phyloP scores from a whole-genome alignment of 2,113 vertebrate species.

The Phrynocephalus versicolor region DNA sequence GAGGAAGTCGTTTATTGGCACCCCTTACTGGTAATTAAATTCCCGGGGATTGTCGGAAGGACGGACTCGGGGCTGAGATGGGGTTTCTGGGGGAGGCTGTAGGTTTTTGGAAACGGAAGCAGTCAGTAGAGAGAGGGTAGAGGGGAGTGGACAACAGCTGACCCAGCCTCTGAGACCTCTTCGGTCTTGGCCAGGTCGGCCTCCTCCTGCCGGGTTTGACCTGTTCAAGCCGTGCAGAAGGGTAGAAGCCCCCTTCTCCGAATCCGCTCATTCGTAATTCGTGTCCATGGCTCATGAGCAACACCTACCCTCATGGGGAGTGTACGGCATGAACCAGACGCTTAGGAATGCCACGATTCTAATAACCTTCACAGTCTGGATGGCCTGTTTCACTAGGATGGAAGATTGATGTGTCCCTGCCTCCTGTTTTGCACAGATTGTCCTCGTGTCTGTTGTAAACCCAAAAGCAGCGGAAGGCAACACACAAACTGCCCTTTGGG shows the following conservation, averaged over 20 bases:
- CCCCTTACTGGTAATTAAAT: constrained; percentile 92
- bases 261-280: not conserved
- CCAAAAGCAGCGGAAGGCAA: not conserved
- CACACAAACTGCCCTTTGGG: too few species aligned
- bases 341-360: not conserved
- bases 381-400: not conserved
- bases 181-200: not conserved
- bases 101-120: not conserved
- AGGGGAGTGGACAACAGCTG: not conserved
- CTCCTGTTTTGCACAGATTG: too few species aligned
- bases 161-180: too few species aligned
- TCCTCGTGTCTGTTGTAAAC: not conserved
- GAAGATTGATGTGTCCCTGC: too few species aligned
- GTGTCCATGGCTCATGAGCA: too few species aligned
- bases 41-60: not conserved
- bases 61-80: not conserved
- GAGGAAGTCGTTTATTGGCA: constrained; percentile 98
- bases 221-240: not conserved
- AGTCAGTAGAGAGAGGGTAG: not conserved
- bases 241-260: too few species aligned
- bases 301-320: not conserved
- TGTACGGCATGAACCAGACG: not conserved
- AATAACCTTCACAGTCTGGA: not conserved
- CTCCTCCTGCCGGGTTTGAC: not conserved
- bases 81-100: not conserved